These are phyloP conservation scores for Drosophila borborema DNA, from an alignment of 2,888 invertebrate species.

Conservation along the genomic window DNA sequence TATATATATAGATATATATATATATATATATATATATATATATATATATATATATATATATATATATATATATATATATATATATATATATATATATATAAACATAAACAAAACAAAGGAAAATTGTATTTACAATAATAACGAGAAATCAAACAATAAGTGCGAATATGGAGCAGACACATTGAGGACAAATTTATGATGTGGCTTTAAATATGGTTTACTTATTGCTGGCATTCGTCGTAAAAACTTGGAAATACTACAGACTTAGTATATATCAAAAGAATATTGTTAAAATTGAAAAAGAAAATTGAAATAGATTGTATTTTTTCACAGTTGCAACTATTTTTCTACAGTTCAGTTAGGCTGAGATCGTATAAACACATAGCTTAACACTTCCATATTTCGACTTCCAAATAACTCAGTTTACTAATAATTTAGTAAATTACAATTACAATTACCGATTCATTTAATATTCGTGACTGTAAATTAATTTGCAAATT, in stretches of 20 bases:
- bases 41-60: constrained; percentile 46
- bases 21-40: constrained; percentile 50
- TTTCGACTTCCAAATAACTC: constrained; percentile 16
- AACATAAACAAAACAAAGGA: constrained; percentile 43
- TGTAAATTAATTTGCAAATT: constrained; percentile 35
- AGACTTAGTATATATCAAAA: constrained; percentile 17
- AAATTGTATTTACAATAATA: constrained; percentile 69
- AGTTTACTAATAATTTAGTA: constrained; percentile 33
- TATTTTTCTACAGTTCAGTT: constrained; percentile 35
- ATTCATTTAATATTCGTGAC: constrained; percentile 18
- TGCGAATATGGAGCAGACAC: constrained; percentile 38
- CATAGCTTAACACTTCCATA: constrained; percentile 8
- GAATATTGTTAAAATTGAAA: constrained; percentile 20
- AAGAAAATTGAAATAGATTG: constrained; percentile 1
- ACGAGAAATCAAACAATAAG: constrained; percentile 48
- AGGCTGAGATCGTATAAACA: constrained; percentile 1
- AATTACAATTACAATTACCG: constrained; percentile 20
- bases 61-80: constrained; percentile 50
- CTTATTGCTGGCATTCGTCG: background rate
- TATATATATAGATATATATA: constrained; percentile 57
- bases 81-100: constrained; percentile 61
- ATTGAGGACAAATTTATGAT: constrained; percentile 24
- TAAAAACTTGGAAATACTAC: constrained; percentile 11
- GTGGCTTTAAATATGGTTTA: constrained; percentile 15
- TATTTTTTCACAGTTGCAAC: constrained; percentile 7